These are phyloP conservation scores for Myopa testacea DNA, from an alignment of 2,888 invertebrate species.

Conservation along the genomic window DNA sequence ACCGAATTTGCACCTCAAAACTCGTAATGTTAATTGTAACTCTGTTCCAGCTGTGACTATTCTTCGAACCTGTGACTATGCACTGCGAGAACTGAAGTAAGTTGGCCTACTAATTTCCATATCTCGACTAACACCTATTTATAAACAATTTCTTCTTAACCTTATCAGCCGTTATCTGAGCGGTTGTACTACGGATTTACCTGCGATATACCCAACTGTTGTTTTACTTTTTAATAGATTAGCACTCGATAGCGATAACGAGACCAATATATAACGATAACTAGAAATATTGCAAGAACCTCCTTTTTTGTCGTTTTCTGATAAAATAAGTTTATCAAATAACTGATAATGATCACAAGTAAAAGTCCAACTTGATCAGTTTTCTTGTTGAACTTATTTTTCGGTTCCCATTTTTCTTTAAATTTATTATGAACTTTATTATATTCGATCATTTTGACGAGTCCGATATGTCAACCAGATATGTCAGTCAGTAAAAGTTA, in stretches of 20 bases:
- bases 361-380: too few species aligned
- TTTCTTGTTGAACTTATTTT: too few species aligned
- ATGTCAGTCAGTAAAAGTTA: too few species aligned
- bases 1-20: neutral
- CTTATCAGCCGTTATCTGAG: neutral
- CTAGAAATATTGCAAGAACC: neutral
- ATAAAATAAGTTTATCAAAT: neutral
- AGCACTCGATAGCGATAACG: slow-evolving; percentile 27
- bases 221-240: slow-evolving; percentile 33
- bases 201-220: neutral
- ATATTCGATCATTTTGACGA: too few species aligned
- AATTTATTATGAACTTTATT: too few species aligned
- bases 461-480: too few species aligned
- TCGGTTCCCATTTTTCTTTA: too few species aligned
- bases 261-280: slow-evolving; percentile 15
- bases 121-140: slow-evolving; percentile 45
- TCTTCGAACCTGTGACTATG: neutral
- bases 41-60: too few species aligned
- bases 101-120: slow-evolving; percentile 47
- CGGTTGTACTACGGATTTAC: neutral
- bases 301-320: neutral
- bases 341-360: neutral
- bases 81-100: neutral
- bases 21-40: neutral
- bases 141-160: slow-evolving; percentile 37